Evolutionary conservation across 1,140 invertebrate genomes (phyloP), one percentile per base, ranked within the genome.

Genomic region (Drosophila gunungcola): DNA sequence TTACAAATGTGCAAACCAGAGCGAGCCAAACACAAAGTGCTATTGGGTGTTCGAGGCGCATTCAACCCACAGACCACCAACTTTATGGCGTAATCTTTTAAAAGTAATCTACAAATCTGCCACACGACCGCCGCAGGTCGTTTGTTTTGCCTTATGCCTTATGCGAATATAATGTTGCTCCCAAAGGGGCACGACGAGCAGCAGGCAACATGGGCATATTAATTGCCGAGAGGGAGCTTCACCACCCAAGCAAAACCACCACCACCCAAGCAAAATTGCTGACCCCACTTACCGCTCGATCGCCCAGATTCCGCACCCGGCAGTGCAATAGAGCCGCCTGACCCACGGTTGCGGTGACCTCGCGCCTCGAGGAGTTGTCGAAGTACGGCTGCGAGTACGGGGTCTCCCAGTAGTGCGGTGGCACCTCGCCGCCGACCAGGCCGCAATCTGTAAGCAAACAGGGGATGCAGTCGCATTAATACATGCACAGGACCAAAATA

Each of bases 361-460:
- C 97, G 54, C 96, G 94, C 78, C 95, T 95, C 39, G 97, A 97
- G 72, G 96, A 95, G 93, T 97, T 97, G 93, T 98, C 97, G 93
- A 98, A 98, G 93, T 97, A 97, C 29, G 97, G 97, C 92, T 97
- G 96, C 58, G 96, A 96, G 86, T 97, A 96, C 3, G 96, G 95
- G 21, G 90, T 92, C 62, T 92, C 92, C 92, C 92, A 92, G 68
- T 92, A 92, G 60, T 92, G 91, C 53, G 91, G 91, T 55, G 89
- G 91, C 72, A 92, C 91, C 72, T 92, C 91, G 55, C 91, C 82
- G 75, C 83, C 80, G 67, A 92, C 88, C 73, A 84, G 42, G 65
- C 85, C 73, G 65, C 81, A 89, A 58, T 92, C 91, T 92, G 76
- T 16, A 54, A 62, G 62, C 13, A 61, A 54, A 68, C 49, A 75